A percentile compares a stretch with the other conserved stretches of the same genome.
Conservation (phyloP, 2,888 invertebrate species). For the Crepidodera aurea region DNA sequence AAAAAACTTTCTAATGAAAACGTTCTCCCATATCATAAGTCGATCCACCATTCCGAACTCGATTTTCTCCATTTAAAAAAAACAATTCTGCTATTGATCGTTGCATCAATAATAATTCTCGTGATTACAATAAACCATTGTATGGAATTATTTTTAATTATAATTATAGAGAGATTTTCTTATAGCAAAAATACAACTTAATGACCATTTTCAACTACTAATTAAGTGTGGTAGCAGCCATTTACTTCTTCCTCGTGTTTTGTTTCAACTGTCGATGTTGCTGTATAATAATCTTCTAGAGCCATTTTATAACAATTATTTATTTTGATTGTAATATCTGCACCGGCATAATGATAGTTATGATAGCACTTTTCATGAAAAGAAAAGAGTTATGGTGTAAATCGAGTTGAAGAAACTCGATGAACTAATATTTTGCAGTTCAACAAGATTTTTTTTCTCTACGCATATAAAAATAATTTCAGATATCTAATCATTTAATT, state of each 20-base stretch:
- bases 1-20: not conserved
- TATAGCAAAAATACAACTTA: conserved; percentile 16
- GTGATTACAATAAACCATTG: conserved; percentile 26
- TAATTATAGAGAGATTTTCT: conserved; percentile 5
- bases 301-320: conserved; percentile 30
- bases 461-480: too few species aligned
- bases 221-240: conserved; percentile 22
- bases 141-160: conserved; percentile 26
- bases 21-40: not conserved
- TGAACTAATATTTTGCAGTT: not conserved
- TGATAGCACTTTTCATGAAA: conserved; percentile 15
- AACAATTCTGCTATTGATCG: conserved; percentile 24
- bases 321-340: conserved; percentile 29
- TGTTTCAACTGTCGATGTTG: conserved; percentile 23
- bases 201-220: conserved; percentile 15
- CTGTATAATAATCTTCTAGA: conserved; percentile 20
- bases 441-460: not conserved
- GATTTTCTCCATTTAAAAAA: conserved; percentile 13
- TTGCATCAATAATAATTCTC: conserved; percentile 17
- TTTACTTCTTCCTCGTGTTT: conserved; percentile 28
- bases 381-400: not conserved
- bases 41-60: not conserved
- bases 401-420: conserved; percentile 9
- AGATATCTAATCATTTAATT: too few species aligned
- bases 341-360: conserved; percentile 16